Conservation (phyloP, 2,888 invertebrate genomes). For the Adelognathus sp. region DNA sequence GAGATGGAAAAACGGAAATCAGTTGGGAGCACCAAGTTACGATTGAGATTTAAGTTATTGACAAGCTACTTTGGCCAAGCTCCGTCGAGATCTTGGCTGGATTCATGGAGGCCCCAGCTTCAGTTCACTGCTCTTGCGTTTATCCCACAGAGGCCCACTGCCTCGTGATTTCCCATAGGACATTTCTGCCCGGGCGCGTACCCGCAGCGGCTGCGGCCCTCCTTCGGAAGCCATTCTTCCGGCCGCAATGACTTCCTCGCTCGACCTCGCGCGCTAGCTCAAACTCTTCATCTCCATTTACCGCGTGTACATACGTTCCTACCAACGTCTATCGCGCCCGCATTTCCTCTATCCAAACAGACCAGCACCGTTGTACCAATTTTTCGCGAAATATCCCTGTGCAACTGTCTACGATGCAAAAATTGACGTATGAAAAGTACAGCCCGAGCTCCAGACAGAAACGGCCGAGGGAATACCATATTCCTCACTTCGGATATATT, state of each 20-base stretch:
- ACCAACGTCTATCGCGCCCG: not conserved
- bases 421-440: slow-evolving; percentile 44
- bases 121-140: slow-evolving; percentile 65
- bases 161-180: slow-evolving; percentile 80
- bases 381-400: slow-evolving; percentile 4
- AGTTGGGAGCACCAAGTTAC: slow-evolving; percentile 78
- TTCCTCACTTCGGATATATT: slow-evolving; percentile 21
- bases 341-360: no score
- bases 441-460: slow-evolving; percentile 1
- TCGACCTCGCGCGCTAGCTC: slow-evolving; percentile 36
- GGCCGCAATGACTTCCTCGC: slow-evolving; percentile 77
- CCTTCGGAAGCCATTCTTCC: slow-evolving; percentile 79
- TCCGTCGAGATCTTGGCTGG: slow-evolving; percentile 67
- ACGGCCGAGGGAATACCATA: slow-evolving; percentile 30
- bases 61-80: slow-evolving; percentile 80
- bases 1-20: slow-evolving; percentile 72
- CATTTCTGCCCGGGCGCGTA: slow-evolving; percentile 45
- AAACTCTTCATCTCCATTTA: slow-evolving; percentile 58
- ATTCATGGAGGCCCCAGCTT: slow-evolving; percentile 8
- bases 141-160: slow-evolving; percentile 76
- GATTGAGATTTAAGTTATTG: slow-evolving; percentile 81
- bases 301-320: slow-evolving; percentile 16
- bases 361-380: not conserved
- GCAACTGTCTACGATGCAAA: slow-evolving; percentile 14
- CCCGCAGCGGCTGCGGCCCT: slow-evolving; percentile 74